Evolutionary conservation across 2,888 invertebrate species (phyloP), one percentile per base, ranked within the genome.

Genomic region (Meteorus colon): DNA sequence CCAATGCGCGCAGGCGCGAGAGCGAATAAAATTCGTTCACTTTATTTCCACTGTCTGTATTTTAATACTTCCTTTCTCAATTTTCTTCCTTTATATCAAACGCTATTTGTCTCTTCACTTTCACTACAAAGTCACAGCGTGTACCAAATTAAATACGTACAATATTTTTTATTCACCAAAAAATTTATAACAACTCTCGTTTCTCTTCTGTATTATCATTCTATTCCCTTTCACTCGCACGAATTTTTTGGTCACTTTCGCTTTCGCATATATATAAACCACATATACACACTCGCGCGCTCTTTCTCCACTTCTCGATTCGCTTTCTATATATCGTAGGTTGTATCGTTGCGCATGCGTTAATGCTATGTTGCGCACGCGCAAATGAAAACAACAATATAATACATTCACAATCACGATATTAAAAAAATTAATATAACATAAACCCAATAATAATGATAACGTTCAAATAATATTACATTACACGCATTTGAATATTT

Each of bases 1-100:
- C 24, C 37, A 60, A 70, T 59, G 80, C 79, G 74, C 75, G 74
- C 70, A 73, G 73, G 75, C 75, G 77, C 76, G 70, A 73, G 76
- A 76, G 65, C 27, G 65, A 69, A 59, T 34, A 19, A 72, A 69
- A 45, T 72, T 63, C 29, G 51, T 69, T 29, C 69, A 69, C 55
- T 69, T 69, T 29, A 55, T 55, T 41, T 51, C 27, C 31, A 48
- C n/a, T 14, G n/a, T 69, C 29, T 51, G 24, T 31, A 51, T 29
- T 48, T 69, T 8, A 24, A 51, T 51, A 51, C 69, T 51, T 69
- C 69, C 69, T 69, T n/a, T 31, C 51, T 55, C 34, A 29, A 27
- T 29, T 29, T 29, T 69, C 41, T n/a, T 65, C 45, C 31, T 29
- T 62, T 31, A 29, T 14, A n/a, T 62, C 55, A 55, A 62, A 29